These are phyloP conservation scores for Mythimna impura DNA, from an alignment of 2,888 invertebrate species.

Conservation along the genomic window DNA sequence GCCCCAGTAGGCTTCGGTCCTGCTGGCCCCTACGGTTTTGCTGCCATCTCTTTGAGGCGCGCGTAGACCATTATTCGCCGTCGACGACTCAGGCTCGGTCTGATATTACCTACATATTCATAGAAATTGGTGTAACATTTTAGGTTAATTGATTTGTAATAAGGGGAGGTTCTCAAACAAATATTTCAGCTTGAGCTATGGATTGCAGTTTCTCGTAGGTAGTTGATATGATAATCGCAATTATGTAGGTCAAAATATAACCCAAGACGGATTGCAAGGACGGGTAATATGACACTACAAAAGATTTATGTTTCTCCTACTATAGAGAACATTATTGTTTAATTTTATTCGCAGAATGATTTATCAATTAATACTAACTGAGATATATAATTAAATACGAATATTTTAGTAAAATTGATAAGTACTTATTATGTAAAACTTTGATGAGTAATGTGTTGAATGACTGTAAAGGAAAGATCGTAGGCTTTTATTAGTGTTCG, in stretches of 20 bases:
- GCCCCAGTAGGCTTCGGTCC: too few relatives aligned
- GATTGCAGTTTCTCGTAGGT: conserved; percentile 11
- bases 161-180: conserved; percentile 1
- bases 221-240: conserved; percentile 8
- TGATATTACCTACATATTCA: too few relatives aligned
- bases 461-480: conserved; percentile 4
- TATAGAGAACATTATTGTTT: conserved; percentile 23
- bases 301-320: conserved; percentile 33
- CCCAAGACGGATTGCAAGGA: conserved; percentile 35
- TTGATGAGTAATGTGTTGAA: conserved; percentile 27
- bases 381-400: conserved; percentile 16
- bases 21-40: too few relatives aligned
- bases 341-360: conserved; percentile 15
- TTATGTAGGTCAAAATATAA: conserved; percentile 41
- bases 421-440: neutral
- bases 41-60: too few relatives aligned
- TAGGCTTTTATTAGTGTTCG: conserved; percentile 20
- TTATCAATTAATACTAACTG: conserved; percentile 15
- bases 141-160: neutral
- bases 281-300: conserved; percentile 40
- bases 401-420: conserved; percentile 7
- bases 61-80: too few relatives aligned
- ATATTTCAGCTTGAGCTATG: conserved; percentile 1
- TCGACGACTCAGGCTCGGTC: too few relatives aligned
- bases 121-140: too few relatives aligned